Evolutionary conservation across 2,113 vertebrate genomes (phyloP), one percentile per base, ranked within the genome.

Genomic region (Callithrix jacchus): DNA sequence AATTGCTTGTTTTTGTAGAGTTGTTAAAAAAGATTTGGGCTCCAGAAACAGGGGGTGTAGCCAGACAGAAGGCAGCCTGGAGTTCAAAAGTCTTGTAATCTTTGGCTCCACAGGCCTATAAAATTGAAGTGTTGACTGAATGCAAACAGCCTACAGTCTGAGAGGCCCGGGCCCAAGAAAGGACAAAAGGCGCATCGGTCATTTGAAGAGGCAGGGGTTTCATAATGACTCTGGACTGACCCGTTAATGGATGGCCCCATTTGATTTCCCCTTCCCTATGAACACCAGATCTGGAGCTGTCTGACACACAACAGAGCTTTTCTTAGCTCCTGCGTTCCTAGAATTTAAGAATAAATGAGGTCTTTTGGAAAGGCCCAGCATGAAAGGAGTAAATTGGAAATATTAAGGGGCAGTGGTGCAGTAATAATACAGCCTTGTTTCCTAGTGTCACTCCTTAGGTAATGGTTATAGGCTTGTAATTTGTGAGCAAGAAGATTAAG

Each of bases 41-140:
- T 99, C 98, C 98, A 98, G 98, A 98, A 98, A 98, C 97, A 97
- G 97, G 98, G 97, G 97, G 97, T 97, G 98, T 95, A 98, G 98
- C 98, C 99, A 99, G 98, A 99, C 98, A 98, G 98, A 98, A 98
- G 98, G 98, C 98, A 98, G 98, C 98, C 97, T 97, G 96, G 95
- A 98, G 98, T 99, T 99, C 98, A 98, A 96, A 99, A 98, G 98
- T 98, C 98, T 98, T 97, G 97, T 97, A 98, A 97, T 98, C 98
- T 98, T 98, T 98, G 99, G 98, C 99, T 99, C 99, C 98, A 96
- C 92, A 96, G 98, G 97, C 92, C 98, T 98, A 98, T 99, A 99
- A 99, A 99, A 98, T 96, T 93, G 13, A 98, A 98, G 98, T 99
- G 98, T 98, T 98, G 98, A 98, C 97, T 98, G 98, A 99, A 99